phyloP scores from a whole-genome alignment of 1,140 invertebrate species.

The Helicorthomorpha holstii region DNA sequence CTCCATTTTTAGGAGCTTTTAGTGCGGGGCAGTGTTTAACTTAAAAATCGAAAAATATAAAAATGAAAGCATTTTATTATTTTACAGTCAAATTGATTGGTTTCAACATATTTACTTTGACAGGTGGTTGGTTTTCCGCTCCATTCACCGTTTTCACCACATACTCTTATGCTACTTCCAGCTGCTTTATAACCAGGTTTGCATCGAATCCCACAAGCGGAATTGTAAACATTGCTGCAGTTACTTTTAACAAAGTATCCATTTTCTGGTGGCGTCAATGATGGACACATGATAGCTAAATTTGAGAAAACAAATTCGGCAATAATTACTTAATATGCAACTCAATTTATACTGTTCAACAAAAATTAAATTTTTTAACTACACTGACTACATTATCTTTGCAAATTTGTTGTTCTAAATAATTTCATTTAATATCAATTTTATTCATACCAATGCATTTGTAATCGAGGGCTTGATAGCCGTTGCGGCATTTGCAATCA shows the following conservation, averaged over 20 bases:
- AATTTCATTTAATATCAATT: no score
- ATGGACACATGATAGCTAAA: conserved; percentile 39
- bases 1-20: conserved; percentile 35
- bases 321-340: no score
- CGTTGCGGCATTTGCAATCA: conserved; percentile 40
- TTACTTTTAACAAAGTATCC: conserved; percentile 47
- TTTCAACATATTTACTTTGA: conserved; percentile 30
- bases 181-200: conserved; percentile 42
- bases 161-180: conserved; percentile 45
- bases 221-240: conserved; percentile 46
- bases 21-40: conserved; percentile 43
- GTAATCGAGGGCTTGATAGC: conserved; percentile 29
- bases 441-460: conserved; percentile 32
- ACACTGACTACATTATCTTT: no score
- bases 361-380: no score
- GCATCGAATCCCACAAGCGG: conserved; percentile 49
- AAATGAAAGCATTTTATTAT: not conserved
- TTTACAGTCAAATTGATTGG: not conserved
- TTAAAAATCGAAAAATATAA: conserved; percentile 18
- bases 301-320: not conserved
- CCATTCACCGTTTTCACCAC: conserved; percentile 44
- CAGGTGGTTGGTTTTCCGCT: conserved; percentile 41
- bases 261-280: conserved; percentile 37
- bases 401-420: no score
- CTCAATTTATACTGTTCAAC: no score